Evolutionary conservation across 1,140 invertebrate genomes (phyloP), one percentile per base, ranked within the genome.

Genomic region (Ceratosolen fusciceps): DNA sequence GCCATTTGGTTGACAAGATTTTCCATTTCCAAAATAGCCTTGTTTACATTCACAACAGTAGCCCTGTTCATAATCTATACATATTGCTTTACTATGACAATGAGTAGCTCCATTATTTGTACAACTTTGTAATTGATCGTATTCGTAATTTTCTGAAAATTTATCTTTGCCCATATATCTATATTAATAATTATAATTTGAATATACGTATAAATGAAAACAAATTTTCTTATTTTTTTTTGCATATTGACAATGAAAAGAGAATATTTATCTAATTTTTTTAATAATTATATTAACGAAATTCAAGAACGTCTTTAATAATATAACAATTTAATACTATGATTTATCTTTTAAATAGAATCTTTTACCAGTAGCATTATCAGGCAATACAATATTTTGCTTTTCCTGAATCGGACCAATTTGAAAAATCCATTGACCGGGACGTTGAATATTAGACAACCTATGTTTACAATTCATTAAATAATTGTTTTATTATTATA

Each of bases 11-110:
- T 99, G 91, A 86, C 98, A 99, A 65, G 93, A 93, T 87, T 93
- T 93, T 74, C 98, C 98, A 88, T 99, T 99, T 75, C 98, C 98
- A 87, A 96, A 97, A 87, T 91, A 97, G 37, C 94, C 94, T 1
- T 92, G 85, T 26, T 93, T 91, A 87, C 98, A 99, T 65, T 93
- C 90, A 87, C 98, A 99, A 85, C 98, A 99, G 85, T 95, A 98
- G 7, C 97, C 97, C 52, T 91, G 90, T 60, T 93, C 90, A 83
- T 95, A 95, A 87, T 99, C 96, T 3, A 94, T 88, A 87, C 98
- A 99, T 60, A 92, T 91, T 0, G 96, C 96, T 84, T 95, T 93
- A 31, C 93, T 93, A 84, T 98, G 95, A 87, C 97, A 98, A 12
- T 80, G 72, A 49, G 93, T 91, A 67, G 93, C 92, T 5, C 93